Percentiles rank a stretch among this genome's conserved stretches.
phyloP scores from a whole-genome alignment of 2,113 vertebrate species.

The Lepidothrix coronata region DNA sequence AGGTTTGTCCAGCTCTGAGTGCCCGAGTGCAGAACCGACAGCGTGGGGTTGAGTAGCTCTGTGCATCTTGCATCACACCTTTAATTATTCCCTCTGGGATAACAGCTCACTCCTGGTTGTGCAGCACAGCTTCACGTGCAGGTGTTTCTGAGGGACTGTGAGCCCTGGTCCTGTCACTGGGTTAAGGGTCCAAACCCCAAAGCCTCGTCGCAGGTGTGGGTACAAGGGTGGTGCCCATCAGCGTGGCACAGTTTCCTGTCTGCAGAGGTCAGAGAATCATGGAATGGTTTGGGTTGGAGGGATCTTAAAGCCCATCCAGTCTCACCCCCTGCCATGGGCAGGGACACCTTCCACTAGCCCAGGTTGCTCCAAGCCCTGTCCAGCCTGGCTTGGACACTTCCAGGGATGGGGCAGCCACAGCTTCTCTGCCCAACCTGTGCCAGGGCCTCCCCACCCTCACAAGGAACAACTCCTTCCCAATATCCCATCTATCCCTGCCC shows the following conservation, averaged over 20 bases:
- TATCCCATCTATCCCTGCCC: no score
- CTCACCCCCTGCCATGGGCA: not conserved
- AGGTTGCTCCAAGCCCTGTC: rapidly evolving
- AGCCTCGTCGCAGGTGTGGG: no score
- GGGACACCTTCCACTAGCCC: not conserved
- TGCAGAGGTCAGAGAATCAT: not conserved
- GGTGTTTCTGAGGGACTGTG: not conserved
- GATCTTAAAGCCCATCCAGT: not conserved
- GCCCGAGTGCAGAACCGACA: not conserved
- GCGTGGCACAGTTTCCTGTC: no score
- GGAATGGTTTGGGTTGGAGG: not conserved
- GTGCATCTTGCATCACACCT: not conserved
- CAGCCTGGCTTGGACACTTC: rapidly evolving
- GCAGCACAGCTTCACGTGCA: not conserved
- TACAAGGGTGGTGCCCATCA: no score
- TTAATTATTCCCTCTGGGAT: not conserved
- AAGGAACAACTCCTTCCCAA: not conserved
- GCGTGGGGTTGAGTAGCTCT: not conserved
- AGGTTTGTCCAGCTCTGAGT: not conserved
- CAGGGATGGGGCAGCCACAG: not conserved
- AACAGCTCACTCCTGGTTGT: rapidly evolving
- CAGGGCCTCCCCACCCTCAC: not conserved
- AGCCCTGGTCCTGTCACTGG: not conserved
- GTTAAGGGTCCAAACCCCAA: no score
- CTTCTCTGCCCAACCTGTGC: not conserved